Conservation (phyloP, 2,888 invertebrate genomes). For the Dryomyza anilis region DNA sequence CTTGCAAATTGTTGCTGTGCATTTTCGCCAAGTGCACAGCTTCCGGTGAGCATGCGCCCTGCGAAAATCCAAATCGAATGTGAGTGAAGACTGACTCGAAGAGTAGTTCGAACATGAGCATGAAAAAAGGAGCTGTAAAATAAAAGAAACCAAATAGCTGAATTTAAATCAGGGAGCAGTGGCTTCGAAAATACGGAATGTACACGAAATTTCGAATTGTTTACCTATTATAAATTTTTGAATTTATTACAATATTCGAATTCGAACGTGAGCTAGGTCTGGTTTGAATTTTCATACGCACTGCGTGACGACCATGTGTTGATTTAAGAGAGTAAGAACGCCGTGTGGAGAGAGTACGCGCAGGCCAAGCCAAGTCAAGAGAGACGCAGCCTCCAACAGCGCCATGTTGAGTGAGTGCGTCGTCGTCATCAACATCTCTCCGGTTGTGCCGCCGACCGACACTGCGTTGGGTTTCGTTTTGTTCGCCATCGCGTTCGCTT, state of each 20-base stretch:
- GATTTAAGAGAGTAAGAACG: conserved; percentile 43
- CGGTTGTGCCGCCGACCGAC: too few species aligned
- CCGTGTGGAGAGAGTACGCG: neutral
- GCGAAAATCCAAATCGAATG: neutral
- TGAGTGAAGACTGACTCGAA: neutral
- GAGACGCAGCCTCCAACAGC: too few species aligned
- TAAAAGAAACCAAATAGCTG: too few species aligned
- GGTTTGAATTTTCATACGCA: conserved; percentile 8
- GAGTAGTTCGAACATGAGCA: neutral
- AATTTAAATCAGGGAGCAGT: too few species aligned
- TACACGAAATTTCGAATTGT: too few species aligned
- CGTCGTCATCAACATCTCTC: too few species aligned
- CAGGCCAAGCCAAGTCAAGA: too few species aligned
- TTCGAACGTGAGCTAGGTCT: neutral
- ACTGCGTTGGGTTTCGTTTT: too few species aligned
- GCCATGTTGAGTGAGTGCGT: conserved; percentile 28
- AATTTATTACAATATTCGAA: too few species aligned
- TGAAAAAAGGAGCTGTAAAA: too few species aligned
- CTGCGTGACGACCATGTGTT: conserved; percentile 50
- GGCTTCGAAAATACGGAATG: too few species aligned
- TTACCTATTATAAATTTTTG: too few species aligned
- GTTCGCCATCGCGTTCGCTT: neutral
- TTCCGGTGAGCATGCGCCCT: conserved; percentile 23
- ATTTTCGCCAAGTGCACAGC: conserved; percentile 21
- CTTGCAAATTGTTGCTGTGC: conserved; percentile 13